Evolutionary conservation across 1,140 invertebrate genomes (phyloP).

Genomic region (Macrosteles quadrilineatus): DNA sequence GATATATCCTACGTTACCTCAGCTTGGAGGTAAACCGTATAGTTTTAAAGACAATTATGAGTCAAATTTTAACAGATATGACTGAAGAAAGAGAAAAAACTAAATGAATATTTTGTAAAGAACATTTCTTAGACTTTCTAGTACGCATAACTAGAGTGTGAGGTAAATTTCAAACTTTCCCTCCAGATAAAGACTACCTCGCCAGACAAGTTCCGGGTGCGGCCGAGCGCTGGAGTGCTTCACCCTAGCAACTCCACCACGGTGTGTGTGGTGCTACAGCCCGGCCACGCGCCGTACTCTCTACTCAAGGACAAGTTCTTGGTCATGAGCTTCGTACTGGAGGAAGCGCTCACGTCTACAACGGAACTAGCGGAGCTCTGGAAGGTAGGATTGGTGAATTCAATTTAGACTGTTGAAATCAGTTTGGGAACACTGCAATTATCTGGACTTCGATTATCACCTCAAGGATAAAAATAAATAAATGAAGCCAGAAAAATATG

Average conservation of each 20-base stretch:
- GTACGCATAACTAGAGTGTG: too few species aligned
- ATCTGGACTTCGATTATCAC: not conserved
- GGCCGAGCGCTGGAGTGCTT: slow-evolving; percentile 78
- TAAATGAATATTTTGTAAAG: too few species aligned
- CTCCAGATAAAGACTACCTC: slow-evolving; percentile 74
- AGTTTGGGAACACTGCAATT: not conserved
- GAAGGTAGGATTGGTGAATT: slow-evolving; percentile 55
- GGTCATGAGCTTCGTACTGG: slow-evolving; percentile 64
- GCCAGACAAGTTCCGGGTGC: slow-evolving; percentile 88
- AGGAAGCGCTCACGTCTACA: slow-evolving; percentile 50
- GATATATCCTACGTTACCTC: too few species aligned
- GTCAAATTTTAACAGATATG: too few species aligned
- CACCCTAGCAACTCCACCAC: slow-evolving; percentile 56
- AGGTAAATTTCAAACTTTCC: not conserved
- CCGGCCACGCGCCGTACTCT: slow-evolving; percentile 56
- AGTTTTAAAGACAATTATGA: too few species aligned
- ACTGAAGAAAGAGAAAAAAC: too few species aligned
- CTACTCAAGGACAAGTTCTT: slow-evolving; percentile 68
- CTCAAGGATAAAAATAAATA: not conserved
- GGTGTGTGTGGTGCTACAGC: slow-evolving; percentile 57
- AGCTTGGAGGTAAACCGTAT: too few species aligned
- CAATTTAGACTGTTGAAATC: not conserved
- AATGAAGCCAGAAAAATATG: not conserved
- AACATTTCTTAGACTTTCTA: too few species aligned
- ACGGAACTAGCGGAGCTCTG: slow-evolving; percentile 60